Evolutionary conservation across 2,113 vertebrate species (phyloP).

Genomic region (Hylia prasina): DNA sequence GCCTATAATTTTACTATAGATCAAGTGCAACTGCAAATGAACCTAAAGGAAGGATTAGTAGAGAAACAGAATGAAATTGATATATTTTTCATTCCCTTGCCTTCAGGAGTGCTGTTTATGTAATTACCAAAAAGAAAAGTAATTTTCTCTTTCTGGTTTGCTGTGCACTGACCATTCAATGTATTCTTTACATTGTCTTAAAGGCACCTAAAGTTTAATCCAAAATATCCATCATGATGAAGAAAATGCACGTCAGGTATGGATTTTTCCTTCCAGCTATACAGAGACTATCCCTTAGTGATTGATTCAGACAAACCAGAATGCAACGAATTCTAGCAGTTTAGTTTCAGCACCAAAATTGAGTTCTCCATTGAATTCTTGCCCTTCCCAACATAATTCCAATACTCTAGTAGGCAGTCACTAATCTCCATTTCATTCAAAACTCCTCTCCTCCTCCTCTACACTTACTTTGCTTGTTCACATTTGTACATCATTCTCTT

Average conservation of each 20-base stretch:
- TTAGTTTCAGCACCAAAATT: background rate
- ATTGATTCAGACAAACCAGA: background rate
- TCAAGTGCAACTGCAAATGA: background rate
- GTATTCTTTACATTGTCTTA: background rate
- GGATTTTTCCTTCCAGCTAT: background rate
- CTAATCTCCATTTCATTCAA: background rate
- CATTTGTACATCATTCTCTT: background rate
- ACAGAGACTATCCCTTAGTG: background rate
- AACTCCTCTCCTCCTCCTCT: background rate
- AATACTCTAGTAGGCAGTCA: background rate
- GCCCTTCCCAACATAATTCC: background rate
- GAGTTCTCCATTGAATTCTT: background rate
- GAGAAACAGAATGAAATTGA: background rate
- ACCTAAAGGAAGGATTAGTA: background rate
- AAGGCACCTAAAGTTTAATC: background rate
- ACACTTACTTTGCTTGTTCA: background rate
- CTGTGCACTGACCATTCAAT: background rate
- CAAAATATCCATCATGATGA: background rate
- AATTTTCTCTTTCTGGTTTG: background rate
- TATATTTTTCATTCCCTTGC: background rate
- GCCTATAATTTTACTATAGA: background rate
- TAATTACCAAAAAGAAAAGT: background rate
- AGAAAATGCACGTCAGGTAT: background rate
- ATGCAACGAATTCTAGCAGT: background rate
- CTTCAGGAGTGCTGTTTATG: background rate